These are phyloP conservation scores for Mylabris phalerata DNA, from an alignment of 1,140 invertebrate genomes.

Conservation along the genomic window DNA sequence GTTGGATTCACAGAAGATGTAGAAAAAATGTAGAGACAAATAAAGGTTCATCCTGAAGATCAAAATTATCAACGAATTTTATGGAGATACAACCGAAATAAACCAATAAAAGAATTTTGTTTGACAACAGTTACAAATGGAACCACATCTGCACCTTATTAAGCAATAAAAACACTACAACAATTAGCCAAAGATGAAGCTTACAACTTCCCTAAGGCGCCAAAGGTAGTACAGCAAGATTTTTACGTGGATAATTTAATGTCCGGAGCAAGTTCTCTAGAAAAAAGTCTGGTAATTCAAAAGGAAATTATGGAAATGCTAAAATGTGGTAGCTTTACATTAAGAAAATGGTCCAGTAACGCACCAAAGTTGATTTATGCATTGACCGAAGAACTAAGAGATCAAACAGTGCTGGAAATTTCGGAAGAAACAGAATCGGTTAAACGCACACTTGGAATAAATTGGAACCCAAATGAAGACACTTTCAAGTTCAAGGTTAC, in stretches of 20 bases:
- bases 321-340: background rate
- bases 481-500: no score
- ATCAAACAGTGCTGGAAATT: background rate
- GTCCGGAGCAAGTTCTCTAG: no score
- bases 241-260: no score
- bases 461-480: no score
- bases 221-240: no score
- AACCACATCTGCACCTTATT: constrained; percentile 1
- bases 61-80: no score
- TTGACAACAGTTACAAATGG: background rate
- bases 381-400: background rate
- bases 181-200: no score
- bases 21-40: constrained; percentile 16
- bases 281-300: no score
- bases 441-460: no score
- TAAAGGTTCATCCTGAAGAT: background rate
- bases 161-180: constrained; percentile 2
- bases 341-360: background rate
- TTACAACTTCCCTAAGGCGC: no score
- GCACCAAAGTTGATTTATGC: background rate
- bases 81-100: no score
- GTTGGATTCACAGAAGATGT: constrained; percentile 18
- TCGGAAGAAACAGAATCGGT: no score
- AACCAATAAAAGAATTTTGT: background rate
- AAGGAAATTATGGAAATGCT: background rate